A percentile compares a stretch with the other conserved stretches of the same genome.
Evolutionary conservation across 92 coral and sea anemone genomes (phyloP).

Genomic region (Diadumene lineata): DNA sequence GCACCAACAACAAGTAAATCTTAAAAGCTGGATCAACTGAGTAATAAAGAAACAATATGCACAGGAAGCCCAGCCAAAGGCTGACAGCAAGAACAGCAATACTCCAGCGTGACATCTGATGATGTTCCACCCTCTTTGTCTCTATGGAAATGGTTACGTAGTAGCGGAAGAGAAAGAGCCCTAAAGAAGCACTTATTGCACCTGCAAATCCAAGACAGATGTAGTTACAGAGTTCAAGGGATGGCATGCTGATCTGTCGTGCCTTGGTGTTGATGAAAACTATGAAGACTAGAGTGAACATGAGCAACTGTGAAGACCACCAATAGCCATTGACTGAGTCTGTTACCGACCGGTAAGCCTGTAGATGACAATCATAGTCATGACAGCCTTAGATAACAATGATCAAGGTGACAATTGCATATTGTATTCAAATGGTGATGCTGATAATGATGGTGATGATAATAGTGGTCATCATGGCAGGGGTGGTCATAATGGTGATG

Average conservation of each 20-base stretch:
- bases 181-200: constrained; percentile 45
- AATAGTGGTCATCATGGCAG: background rate
- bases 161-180: constrained; percentile 57
- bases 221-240: constrained; percentile 59
- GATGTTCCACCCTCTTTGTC: constrained; percentile 13
- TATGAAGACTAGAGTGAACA: constrained; percentile 55
- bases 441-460: background rate
- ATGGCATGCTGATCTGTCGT: constrained; percentile 59
- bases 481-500: background rate
- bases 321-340: constrained; percentile 54
- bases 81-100: constrained; percentile 52
- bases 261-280: constrained; percentile 61
- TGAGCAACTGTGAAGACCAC: constrained; percentile 64
- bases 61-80: constrained; percentile 57
- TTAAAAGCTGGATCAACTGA: constrained; percentile 36
- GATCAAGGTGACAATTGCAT: no score
- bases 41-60: constrained; percentile 29
- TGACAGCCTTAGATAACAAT: background rate
- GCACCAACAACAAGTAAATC: constrained; percentile 38
- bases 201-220: constrained; percentile 70
- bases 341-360: constrained; percentile 45
- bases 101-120: constrained; percentile 53
- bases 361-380: background rate
- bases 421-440: background rate
- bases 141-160: constrained; percentile 10